phyloP scores from a whole-genome alignment of 2,888 invertebrate species.

The Dryobota labecula region DNA sequence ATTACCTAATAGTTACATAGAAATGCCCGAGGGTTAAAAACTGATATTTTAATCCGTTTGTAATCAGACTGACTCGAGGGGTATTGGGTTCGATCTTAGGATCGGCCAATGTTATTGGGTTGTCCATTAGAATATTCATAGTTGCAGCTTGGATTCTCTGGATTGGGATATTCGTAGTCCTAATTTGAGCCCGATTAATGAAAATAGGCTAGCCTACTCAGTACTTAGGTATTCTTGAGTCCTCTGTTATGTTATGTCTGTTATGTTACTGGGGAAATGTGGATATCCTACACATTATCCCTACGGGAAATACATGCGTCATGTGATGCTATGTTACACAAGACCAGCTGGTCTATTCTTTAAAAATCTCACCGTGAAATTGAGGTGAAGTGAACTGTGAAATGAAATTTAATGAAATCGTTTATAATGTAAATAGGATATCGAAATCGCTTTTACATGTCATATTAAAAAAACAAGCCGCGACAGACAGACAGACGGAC shows the following conservation, averaged over 20 bases:
- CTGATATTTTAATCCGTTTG: not conserved
- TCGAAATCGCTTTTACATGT: too few relatives aligned
- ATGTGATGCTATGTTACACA: not conserved
- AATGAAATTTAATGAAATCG: too few relatives aligned
- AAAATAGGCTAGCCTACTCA: not conserved
- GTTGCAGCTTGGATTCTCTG: not conserved
- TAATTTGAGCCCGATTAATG: slow-evolving; percentile 3
- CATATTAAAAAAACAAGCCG: too few relatives aligned
- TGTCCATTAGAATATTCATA: not conserved
- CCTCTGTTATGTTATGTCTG: not conserved
- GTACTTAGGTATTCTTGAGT: not conserved
- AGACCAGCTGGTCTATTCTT: not conserved
- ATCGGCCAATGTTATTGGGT: not conserved
- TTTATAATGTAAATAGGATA: too few relatives aligned
- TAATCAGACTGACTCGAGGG: slow-evolving; percentile 1
- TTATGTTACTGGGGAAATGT: not conserved
- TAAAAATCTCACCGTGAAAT: not conserved
- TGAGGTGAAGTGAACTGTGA: not conserved
- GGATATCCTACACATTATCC: not conserved
- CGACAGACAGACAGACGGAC: too few relatives aligned
- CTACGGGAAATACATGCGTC: not conserved
- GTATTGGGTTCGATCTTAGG: not conserved
- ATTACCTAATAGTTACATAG: not conserved
- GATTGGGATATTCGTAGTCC: not conserved
- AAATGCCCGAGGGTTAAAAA: not conserved